phyloP scores from a whole-genome alignment of 2,888 invertebrate species.

The Dichetophora obliterata region DNA sequence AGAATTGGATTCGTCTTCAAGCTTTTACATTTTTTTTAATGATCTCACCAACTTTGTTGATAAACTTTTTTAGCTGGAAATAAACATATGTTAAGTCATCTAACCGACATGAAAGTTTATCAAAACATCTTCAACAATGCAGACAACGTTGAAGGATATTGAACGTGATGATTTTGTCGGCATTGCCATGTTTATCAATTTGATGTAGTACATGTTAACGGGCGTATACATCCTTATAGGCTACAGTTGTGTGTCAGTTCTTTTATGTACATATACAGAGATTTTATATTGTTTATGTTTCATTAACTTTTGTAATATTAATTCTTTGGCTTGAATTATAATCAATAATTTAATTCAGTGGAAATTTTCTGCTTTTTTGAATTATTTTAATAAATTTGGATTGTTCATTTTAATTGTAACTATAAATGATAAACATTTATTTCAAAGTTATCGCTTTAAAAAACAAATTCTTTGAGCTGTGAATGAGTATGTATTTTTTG shows the following conservation, averaged over 20 bases:
- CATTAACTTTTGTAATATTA: neutral
- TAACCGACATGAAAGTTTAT: too few relatives aligned
- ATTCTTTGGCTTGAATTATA: neutral
- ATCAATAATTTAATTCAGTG: too few relatives aligned
- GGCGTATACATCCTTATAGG: constrained; percentile 28
- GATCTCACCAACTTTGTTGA: neutral
- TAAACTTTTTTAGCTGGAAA: neutral
- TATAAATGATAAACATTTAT: neutral
- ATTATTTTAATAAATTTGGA: neutral
- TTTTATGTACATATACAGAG: constrained; percentile 31
- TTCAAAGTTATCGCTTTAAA: neutral
- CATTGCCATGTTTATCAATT: constrained; percentile 35
- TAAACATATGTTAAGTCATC: neutral
- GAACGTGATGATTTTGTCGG: constrained; percentile 19
- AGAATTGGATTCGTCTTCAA: neutral
- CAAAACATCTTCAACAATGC: neutral
- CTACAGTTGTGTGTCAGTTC: constrained; percentile 16
- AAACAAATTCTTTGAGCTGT: neutral
- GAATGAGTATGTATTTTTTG: too few relatives aligned
- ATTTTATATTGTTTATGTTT: constrained; percentile 6
- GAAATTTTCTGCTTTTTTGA: neutral
- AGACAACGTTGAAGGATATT: constrained; percentile 1
- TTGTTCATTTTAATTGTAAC: neutral
- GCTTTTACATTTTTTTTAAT: neutral
- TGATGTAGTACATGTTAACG: constrained; percentile 30